A percentile compares a stretch with the other conserved stretches of the same genome.
These are phyloP conservation scores for Todiramphus saurophagus DNA, from an alignment of 2,113 vertebrate species.

Conservation along the genomic window DNA sequence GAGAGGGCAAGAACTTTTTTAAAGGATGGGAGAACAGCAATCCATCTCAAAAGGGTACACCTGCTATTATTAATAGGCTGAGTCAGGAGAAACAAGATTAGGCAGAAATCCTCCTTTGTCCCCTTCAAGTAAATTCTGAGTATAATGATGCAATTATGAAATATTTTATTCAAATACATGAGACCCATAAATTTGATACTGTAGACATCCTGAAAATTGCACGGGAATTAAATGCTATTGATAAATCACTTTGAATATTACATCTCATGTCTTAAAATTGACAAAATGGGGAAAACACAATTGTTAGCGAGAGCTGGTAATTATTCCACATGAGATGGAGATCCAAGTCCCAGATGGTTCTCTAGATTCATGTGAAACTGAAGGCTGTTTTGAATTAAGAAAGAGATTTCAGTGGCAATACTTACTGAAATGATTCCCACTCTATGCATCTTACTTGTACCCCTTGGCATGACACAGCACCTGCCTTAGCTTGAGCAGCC, in stretches of 20 bases:
- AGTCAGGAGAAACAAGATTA: not conserved
- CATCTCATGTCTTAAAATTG: not conserved
- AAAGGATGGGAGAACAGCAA: not conserved
- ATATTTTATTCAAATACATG: not conserved
- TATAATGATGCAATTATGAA: not conserved
- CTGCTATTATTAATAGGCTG: not conserved
- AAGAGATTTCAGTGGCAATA: not conserved
- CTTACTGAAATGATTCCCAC: not conserved
- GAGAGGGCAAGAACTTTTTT: not conserved
- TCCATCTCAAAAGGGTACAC: not conserved
- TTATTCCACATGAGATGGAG: not conserved
- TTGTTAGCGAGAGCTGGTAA: not conserved
- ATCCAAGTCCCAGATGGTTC: not conserved
- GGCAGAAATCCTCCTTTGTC: not conserved
- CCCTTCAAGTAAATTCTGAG: not conserved
- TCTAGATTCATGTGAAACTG: not conserved
- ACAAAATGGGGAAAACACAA: not conserved
- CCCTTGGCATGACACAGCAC: not conserved
- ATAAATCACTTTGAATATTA: not conserved
- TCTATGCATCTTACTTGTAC: not conserved
- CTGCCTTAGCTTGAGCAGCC: slow-evolving; percentile 8
- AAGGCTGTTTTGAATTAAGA: not conserved
- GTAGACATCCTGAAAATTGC: not conserved
- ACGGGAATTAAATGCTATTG: not conserved
- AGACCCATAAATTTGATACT: not conserved